Evolutionary conservation across 2,888 invertebrate species (phyloP), one percentile per base, ranked within the genome.

Genomic region (Rotaria socialis): DNA sequence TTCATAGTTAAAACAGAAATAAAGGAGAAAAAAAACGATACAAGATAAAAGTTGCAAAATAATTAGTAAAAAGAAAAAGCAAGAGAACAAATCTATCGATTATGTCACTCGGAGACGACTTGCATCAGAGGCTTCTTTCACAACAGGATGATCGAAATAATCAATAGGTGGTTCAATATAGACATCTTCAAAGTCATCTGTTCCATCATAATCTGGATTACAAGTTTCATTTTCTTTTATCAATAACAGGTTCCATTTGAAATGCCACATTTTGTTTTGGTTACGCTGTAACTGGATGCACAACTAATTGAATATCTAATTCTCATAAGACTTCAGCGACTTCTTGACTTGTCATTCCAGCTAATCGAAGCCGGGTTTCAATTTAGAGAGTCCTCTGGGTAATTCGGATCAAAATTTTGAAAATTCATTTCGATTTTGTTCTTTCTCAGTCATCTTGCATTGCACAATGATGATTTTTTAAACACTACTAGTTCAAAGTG

Each of bases 81-180:
- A 19, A 3, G 24, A 67, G 35, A 56, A 56, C 11, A 35, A 19
- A 35, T 41, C 6, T 35, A 16, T 41, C 5, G 11, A 67, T 7
- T 35, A 67, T 4, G 16, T 16, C 4, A 67, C 3, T 35, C 67
- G 67, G 19, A 67, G 67, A 67, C 67, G 67, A 35, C 67, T 67
- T 35, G 35, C 67, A 41, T 67, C 67, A 27, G 67, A 2, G n/a
- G 75, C 75, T 75, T 80, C 80, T 80, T 80, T 47, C 11, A 86
- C 86, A 56, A 85, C 86, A 22, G 86, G 86, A 86, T 86, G 86
- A 55, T 86, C 86, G 43, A 86, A 86, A 58, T 86, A 86, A 84
- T 86, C 86, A 0, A 85, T 55, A 22, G 85, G 85, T 16, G 86
- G 86, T 35, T 85, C 85, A 16, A 56, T 85, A 14, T 85, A 55